These are phyloP conservation scores for Ascidia mentula DNA, from an alignment of 23 tunicate genomes.

Conservation along the genomic window DNA sequence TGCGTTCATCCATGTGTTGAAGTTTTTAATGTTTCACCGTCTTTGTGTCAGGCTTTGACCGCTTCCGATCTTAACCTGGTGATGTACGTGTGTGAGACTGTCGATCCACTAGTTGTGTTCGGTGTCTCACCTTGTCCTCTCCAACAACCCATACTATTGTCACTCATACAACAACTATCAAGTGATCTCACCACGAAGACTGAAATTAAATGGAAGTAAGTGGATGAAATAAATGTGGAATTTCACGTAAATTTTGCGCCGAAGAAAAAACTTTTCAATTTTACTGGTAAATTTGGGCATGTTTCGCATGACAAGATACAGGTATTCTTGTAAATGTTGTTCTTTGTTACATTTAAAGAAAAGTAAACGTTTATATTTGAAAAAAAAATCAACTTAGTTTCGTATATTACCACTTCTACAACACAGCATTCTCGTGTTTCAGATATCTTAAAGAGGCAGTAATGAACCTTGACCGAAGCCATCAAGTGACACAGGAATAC, in stretches of 20 bases:
- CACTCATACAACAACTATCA: slow-evolving; percentile 85
- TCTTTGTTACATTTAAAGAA: too few species aligned
- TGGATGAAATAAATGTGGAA: too few species aligned
- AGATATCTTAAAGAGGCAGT: slow-evolving; percentile 89
- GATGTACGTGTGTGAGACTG: slow-evolving; percentile 78
- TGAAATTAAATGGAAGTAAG: slow-evolving; percentile 71
- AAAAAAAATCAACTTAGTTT: too few species aligned
- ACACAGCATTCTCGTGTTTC: background rate
- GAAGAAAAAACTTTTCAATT: too few species aligned
- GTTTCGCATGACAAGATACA: too few species aligned
- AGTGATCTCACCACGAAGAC: slow-evolving; percentile 67
- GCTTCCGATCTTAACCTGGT: slow-evolving; percentile 73
- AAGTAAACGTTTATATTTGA: too few species aligned
- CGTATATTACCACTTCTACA: too few species aligned
- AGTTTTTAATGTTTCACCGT: too few species aligned
- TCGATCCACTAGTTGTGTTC: slow-evolving; percentile 66
- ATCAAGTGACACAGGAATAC: slow-evolving; percentile 84
- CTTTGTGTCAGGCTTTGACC: slow-evolving; percentile 80
- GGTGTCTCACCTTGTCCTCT: slow-evolving; percentile 71
- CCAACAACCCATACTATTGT: slow-evolving; percentile 73
- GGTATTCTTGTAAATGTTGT: too few species aligned
- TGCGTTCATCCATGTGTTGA: too few species aligned
- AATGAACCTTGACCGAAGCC: slow-evolving; percentile 71
- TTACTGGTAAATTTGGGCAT: too few species aligned
- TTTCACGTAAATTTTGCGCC: too few species aligned